Conservation (phyloP, 2,113 vertebrate genomes). For the Hyaena hyaena region DNA sequence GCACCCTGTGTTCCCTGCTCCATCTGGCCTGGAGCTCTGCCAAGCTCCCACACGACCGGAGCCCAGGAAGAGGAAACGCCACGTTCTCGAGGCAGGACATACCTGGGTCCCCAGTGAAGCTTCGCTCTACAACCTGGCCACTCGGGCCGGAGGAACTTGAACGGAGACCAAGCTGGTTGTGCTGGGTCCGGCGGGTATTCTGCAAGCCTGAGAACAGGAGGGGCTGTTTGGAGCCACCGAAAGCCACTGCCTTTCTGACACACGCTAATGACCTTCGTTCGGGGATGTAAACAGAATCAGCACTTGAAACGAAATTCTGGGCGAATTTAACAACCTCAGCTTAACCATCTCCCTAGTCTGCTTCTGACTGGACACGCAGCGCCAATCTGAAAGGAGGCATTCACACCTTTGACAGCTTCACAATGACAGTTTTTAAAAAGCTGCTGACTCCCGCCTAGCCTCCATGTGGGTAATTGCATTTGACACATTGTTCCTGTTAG, state of each 20-base stretch:
- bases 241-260: slow-evolving; percentile 20
- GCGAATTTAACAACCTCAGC: neutral
- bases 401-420: neutral
- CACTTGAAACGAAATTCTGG: neutral
- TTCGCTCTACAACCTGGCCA: neutral
- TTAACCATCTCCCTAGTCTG: neutral
- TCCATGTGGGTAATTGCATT: neutral
- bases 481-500: neutral
- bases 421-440: neutral
- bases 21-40: neutral
- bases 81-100: neutral
- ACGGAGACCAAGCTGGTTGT: neutral
- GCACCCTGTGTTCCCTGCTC: neutral
- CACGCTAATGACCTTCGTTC: neutral
- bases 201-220: neutral
- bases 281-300: neutral
- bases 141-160: neutral
- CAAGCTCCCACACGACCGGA: neutral
- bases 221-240: neutral
- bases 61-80: neutral
- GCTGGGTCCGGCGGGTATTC: neutral
- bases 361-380: neutral
- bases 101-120: neutral
- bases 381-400: neutral
- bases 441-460: neutral